phyloP scores from a whole-genome alignment of 1,140 invertebrate genomes.

The Leucophenga varia region DNA sequence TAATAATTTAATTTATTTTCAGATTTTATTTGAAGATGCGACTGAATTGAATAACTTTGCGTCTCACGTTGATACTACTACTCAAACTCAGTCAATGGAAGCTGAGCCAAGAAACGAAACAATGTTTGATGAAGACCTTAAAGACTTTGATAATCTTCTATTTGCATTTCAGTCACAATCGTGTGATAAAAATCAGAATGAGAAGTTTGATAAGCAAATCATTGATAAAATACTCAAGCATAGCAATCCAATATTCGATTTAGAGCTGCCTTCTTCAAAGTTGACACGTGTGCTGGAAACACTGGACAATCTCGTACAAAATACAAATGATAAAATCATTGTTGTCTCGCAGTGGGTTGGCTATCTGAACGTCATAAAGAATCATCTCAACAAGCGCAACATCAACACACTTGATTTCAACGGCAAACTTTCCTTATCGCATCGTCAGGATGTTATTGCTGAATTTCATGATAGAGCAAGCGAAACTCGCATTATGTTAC shows the following conservation, averaged over 20 bases:
- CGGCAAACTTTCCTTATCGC: constrained; percentile 14
- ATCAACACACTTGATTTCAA: constrained; percentile 23
- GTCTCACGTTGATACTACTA: no score
- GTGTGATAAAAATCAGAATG: not conserved
- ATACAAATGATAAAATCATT: constrained; percentile 28
- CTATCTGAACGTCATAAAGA: constrained; percentile 16
- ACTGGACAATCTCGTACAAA: constrained; percentile 14
- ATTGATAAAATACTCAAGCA: constrained; percentile 18
- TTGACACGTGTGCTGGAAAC: constrained; percentile 12
- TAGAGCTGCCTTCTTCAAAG: constrained; percentile 16
- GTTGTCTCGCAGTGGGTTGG: constrained; percentile 27
- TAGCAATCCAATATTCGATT: constrained; percentile 30
- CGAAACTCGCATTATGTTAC: constrained; percentile 19
- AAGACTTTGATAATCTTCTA: no score
- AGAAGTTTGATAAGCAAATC: no score
- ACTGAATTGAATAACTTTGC: not conserved
- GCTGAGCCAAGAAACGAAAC: not conserved
- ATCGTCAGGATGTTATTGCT: constrained; percentile 13
- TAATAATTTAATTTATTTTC: not conserved
- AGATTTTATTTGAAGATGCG: constrained; percentile 22
- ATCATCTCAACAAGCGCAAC: constrained; percentile 6
- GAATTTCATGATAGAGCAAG: constrained; percentile 18
- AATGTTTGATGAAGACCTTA: no score
- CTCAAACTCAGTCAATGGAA: not conserved
- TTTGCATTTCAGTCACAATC: constrained; percentile 1